Conservation (phyloP, 2,888 invertebrate species). For the Melanostoma mellinum region DNA sequence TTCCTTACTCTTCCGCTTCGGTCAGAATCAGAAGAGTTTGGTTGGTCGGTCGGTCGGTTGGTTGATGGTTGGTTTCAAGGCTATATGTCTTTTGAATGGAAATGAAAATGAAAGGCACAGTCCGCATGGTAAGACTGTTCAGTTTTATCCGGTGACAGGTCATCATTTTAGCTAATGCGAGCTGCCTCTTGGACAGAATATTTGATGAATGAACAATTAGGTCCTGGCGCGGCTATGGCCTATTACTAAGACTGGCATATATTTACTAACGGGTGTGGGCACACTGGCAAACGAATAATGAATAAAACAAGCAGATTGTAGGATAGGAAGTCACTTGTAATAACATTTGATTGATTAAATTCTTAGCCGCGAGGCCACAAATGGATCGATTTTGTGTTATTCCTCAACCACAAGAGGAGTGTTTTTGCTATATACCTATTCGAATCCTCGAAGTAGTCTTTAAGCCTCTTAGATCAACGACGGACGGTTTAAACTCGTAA, state of each 20-base stretch:
- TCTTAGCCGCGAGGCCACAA: slow-evolving; percentile 7
- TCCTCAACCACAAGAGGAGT: not conserved
- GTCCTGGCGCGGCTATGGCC: not conserved
- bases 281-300: slow-evolving; percentile 4
- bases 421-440: not conserved
- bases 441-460: too few relatives aligned
- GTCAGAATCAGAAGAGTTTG: too few relatives aligned
- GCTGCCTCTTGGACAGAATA: slow-evolving; percentile 21
- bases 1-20: not conserved
- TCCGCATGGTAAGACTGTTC: slow-evolving; percentile 22
- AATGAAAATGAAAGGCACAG: slow-evolving; percentile 4
- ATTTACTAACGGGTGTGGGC: too few relatives aligned
- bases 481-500: too few relatives aligned
- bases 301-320: slow-evolving; percentile 30
- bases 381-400: slow-evolving; percentile 2
- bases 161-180: slow-evolving; percentile 50
- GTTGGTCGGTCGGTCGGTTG: not conserved
- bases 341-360: slow-evolving; percentile 53
- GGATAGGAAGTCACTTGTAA: slow-evolving; percentile 16
- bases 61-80: not conserved
- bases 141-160: slow-evolving; percentile 55
- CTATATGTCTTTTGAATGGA: not conserved
- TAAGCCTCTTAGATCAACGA: too few relatives aligned
- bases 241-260: too few relatives aligned
- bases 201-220: slow-evolving; percentile 49